Conservation (phyloP, 1,140 invertebrate genomes). For the Belonocnema kinseyi region DNA sequence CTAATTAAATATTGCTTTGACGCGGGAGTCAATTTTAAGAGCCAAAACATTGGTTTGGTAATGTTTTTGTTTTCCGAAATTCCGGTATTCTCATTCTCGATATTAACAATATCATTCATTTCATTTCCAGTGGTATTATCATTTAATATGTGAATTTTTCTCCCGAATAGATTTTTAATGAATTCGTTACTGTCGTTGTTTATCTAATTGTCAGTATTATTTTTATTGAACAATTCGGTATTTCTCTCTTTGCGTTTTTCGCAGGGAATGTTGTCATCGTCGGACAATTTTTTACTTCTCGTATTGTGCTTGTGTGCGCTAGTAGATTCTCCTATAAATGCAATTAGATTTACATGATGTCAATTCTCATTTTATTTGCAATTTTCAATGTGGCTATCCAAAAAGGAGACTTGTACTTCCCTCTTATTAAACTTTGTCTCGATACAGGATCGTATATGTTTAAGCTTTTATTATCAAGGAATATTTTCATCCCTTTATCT, state of each 20-base stretch:
- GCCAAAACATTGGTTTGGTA: neutral
- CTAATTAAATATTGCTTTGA: neutral
- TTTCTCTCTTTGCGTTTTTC: neutral
- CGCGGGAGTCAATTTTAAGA: neutral
- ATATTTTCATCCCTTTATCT: conserved; percentile 12
- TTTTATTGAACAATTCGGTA: neutral
- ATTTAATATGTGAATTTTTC: neutral
- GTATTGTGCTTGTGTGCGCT: neutral
- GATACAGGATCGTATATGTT: conserved; percentile 18
- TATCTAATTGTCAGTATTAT: too few relatives aligned
- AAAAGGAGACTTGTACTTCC: conserved; percentile 13
- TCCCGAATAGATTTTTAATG: neutral
- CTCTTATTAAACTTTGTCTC: neutral
- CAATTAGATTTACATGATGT: neutral
- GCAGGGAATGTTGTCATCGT: too few relatives aligned
- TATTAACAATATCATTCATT: neutral
- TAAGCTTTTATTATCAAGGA: conserved; percentile 17
- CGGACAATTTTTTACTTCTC: neutral
- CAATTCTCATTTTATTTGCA: neutral
- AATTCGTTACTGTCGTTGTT: too few relatives aligned
- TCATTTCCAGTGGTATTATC: neutral
- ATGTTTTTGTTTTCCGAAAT: neutral
- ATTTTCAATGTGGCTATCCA: conserved; percentile 16
- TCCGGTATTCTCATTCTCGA: neutral
- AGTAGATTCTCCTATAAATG: neutral